A percentile compares a stretch with the other conserved stretches of the same genome.
phyloP scores from a whole-genome alignment of 1,140 invertebrate species.

The Homalodisca vitripennis region DNA sequence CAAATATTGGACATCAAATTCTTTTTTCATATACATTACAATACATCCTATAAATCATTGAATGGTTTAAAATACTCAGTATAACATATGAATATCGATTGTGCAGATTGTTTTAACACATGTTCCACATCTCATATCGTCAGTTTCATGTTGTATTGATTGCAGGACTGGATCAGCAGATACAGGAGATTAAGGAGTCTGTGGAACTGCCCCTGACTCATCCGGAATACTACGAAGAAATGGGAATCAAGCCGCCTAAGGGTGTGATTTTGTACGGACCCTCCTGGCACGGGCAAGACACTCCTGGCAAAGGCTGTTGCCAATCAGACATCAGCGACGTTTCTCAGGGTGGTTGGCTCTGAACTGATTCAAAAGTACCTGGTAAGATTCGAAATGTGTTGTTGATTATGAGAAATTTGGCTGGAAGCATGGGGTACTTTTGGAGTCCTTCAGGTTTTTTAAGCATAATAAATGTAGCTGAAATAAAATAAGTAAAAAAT shows the following conservation, averaged over 20 bases:
- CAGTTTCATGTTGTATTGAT: conserved; percentile 32
- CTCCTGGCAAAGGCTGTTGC: conserved; percentile 98
- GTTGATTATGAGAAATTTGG: background rate
- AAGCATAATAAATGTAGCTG: background rate
- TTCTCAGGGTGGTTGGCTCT: conserved; percentile 96
- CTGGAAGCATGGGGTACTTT: background rate
- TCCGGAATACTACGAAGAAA: conserved; percentile 99
- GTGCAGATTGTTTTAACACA: no score
- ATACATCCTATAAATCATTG: no score
- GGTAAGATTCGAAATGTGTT: conserved; percentile 56
- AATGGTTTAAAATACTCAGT: no score
- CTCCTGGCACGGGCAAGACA: conserved; percentile 98
- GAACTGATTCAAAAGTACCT: conserved; percentile 99
- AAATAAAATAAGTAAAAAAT: background rate
- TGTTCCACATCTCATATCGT: no score
- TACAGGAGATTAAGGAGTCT: conserved; percentile 99
- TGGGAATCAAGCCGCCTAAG: conserved; percentile 99
- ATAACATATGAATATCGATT: no score
- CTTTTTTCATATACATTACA: no score
- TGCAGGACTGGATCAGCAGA: conserved; percentile 92
- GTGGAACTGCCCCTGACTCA: conserved; percentile 98
- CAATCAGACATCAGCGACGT: conserved; percentile 99
- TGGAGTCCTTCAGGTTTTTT: background rate
- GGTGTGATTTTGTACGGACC: conserved; percentile 98
- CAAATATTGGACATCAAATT: no score